Percentiles rank a stretch among this genome's conserved stretches.
These are phyloP conservation scores for Lasioglossum albipes DNA, from an alignment of 1,140 invertebrate genomes.

Conservation along the genomic window DNA sequence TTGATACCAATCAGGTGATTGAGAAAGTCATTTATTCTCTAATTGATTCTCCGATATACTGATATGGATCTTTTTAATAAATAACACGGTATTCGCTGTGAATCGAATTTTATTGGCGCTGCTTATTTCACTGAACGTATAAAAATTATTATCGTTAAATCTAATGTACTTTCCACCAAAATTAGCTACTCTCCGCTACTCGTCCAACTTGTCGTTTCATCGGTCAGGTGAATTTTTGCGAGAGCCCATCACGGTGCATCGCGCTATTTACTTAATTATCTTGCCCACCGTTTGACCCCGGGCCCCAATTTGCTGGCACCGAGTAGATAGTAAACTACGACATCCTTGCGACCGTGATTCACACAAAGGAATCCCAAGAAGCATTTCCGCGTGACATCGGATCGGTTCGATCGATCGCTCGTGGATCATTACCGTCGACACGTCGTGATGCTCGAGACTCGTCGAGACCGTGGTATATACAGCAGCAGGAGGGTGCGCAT, in stretches of 20 bases:
- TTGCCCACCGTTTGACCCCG: background rate
- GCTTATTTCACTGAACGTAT: too few relatives aligned
- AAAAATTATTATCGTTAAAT: too few relatives aligned
- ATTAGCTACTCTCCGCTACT: too few relatives aligned
- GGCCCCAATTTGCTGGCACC: conserved; percentile 18
- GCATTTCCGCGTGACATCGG: conserved; percentile 49
- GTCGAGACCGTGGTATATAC: conserved; percentile 33
- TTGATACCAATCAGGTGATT: too few relatives aligned
- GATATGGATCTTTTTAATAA: too few relatives aligned
- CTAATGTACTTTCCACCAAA: too few relatives aligned
- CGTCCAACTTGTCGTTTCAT: background rate
- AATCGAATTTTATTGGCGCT: too few relatives aligned
- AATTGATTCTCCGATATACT: too few relatives aligned
- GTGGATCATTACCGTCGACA: conserved; percentile 63
- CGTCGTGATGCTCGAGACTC: conserved; percentile 53
- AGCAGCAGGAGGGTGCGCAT: conserved; percentile 24
- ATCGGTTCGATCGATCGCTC: conserved; percentile 58
- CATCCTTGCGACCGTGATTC: conserved; percentile 21
- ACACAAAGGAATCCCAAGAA: conserved; percentile 48
- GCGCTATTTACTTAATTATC: conserved; percentile 27
- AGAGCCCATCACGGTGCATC: background rate
- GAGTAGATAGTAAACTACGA: conserved; percentile 7
- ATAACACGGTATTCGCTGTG: too few relatives aligned
- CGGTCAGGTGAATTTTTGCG: background rate
- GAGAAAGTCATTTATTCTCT: too few relatives aligned